These are phyloP conservation scores for Synergus japonicus DNA, from an alignment of 2,888 invertebrate genomes.

Conservation along the genomic window DNA sequence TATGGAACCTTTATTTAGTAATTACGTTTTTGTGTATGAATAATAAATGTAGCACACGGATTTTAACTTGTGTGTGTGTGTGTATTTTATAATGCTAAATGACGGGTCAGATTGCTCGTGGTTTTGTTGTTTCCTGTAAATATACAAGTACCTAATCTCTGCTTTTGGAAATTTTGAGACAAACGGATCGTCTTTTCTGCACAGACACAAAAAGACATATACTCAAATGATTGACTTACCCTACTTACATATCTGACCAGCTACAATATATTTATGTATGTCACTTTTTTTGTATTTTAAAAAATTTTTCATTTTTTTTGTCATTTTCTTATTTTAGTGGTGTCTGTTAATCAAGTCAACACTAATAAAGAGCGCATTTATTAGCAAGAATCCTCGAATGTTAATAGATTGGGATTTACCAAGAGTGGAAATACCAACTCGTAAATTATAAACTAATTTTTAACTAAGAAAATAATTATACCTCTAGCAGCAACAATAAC, in stretches of 20 bases:
- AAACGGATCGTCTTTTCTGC: conserved; percentile 45
- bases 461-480: conserved; percentile 47
- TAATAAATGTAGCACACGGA: conserved; percentile 67
- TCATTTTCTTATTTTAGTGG: conserved; percentile 58
- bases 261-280: conserved; percentile 65
- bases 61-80: conserved; percentile 34
- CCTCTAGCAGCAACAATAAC: conserved; percentile 42
- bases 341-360: conserved; percentile 71
- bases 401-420: conserved; percentile 70
- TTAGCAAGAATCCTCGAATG: conserved; percentile 68
- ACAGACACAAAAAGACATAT: conserved; percentile 42
- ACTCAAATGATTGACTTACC: conserved; percentile 3
- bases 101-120: conserved; percentile 53
- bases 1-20: conserved; percentile 69
- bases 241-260: conserved; percentile 65
- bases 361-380: conserved; percentile 72
- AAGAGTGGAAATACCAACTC: conserved; percentile 37
- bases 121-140: conserved; percentile 40
- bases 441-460: conserved; percentile 30
- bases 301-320: conserved; percentile 62
- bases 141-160: conserved; percentile 43
- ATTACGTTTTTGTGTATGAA: conserved; percentile 66
- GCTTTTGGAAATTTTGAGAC: conserved; percentile 45
- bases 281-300: conserved; percentile 61
- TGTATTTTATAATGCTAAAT: conserved; percentile 57